These are phyloP conservation scores for Pelobates cultripes DNA, from an alignment of 2,797 vertebrate genomes.

Conservation along the genomic window DNA sequence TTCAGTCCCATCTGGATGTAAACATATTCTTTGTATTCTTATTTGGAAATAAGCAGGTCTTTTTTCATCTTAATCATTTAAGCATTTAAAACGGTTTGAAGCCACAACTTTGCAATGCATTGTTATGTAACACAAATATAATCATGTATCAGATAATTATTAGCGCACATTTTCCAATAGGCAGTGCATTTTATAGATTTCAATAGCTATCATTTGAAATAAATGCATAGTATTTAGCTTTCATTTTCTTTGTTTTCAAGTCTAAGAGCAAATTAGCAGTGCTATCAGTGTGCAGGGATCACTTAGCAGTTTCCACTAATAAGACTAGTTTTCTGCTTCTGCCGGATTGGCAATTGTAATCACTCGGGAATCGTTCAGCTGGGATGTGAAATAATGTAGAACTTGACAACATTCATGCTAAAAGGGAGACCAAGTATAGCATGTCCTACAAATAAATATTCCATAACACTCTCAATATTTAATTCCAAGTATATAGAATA, in stretches of 20 bases:
- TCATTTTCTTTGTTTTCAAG: neutral
- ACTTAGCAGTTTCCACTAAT: constrained; percentile 30
- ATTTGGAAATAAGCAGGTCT: too few species aligned
- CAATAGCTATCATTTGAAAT: too few species aligned
- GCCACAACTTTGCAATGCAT: too few species aligned
- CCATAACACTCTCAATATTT: constrained; percentile 44
- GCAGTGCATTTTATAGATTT: too few species aligned
- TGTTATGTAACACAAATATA: too few species aligned
- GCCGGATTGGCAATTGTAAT: constrained; percentile 10
- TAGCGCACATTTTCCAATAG: too few species aligned
- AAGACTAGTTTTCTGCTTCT: constrained; percentile 28
- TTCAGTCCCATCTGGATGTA: too few species aligned
- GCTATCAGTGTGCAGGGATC: constrained; percentile 18
- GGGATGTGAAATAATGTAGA: constrained; percentile 45
- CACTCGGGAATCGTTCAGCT: constrained; percentile 22
- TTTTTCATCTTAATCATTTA: too few species aligned
- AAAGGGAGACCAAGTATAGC: constrained; percentile 32
- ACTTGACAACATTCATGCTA: constrained; percentile 37
- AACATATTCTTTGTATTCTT: too few species aligned
- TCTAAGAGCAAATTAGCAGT: constrained; percentile 24
- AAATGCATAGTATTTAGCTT: too few species aligned
- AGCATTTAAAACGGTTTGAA: too few species aligned
- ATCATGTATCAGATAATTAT: too few species aligned
- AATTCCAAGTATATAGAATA: constrained; percentile 42
- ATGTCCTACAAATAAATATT: constrained; percentile 49